phyloP scores from a whole-genome alignment of 2,113 vertebrate genomes.

The Danionella cerebrum region DNA sequence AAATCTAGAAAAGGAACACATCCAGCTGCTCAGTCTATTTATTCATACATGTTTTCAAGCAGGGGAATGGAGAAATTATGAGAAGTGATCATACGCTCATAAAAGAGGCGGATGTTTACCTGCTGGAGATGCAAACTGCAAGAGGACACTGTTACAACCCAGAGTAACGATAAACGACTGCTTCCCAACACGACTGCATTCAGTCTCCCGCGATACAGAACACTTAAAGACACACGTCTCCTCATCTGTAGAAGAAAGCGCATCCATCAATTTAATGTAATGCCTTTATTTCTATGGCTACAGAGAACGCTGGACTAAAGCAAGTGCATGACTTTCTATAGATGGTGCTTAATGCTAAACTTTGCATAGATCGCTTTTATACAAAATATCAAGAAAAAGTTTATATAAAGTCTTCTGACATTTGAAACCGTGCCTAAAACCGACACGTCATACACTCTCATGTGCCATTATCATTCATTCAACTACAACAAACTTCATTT shows the following conservation, averaged over 20 bases:
- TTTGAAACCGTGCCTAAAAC: no score
- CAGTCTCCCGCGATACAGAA: conserved; percentile 79
- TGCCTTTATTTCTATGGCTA: no score
- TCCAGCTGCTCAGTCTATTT: background rate
- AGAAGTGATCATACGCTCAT: background rate
- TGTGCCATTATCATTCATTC: no score
- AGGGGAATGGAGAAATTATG: background rate
- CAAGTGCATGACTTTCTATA: no score
- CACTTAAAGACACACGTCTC: conserved; percentile 89
- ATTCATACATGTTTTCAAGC: background rate
- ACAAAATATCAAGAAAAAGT: no score
- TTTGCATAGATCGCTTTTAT: no score
- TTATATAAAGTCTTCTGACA: no score
- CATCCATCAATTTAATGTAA: no score
- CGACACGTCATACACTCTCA: no score
- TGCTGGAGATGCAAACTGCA: conserved; percentile 84
- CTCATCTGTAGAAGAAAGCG: conserved; percentile 62
- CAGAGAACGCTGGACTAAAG: no score
- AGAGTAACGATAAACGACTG: conserved; percentile 95
- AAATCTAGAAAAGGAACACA: conserved; percentile 67
- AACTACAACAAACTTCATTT: no score
- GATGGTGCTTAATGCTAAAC: no score
- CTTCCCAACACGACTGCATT: conserved; percentile 91
- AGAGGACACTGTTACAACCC: conserved; percentile 88
- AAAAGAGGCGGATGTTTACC: conserved; percentile 52